A percentile compares a stretch with the other conserved stretches of the same genome.
Evolutionary conservation across 2,888 invertebrate genomes (phyloP).

Genomic region (Machimus rusticus): DNA sequence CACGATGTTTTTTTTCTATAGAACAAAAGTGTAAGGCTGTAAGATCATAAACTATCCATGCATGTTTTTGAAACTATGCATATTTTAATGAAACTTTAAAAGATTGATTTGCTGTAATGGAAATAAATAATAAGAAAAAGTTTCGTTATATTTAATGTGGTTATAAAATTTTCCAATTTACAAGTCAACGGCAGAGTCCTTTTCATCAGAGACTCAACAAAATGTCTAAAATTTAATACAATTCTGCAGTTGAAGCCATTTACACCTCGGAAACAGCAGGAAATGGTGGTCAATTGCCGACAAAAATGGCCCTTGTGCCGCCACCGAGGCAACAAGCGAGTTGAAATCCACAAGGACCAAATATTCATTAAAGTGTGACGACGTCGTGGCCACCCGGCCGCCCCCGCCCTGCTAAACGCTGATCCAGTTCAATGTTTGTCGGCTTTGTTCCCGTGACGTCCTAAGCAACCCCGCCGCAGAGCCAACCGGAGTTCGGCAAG

Average conservation of each 20-base stretch:
- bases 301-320: background rate
- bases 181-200: background rate
- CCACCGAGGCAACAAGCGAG: background rate
- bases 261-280: background rate
- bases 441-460: background rate
- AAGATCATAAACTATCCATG: too few species aligned
- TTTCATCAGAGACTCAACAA: background rate
- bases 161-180: background rate
- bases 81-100: too few species aligned
- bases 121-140: background rate
- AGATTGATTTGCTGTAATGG: too few species aligned
- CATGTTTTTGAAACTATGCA: too few species aligned
- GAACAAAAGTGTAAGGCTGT: too few species aligned
- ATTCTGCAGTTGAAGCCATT: background rate
- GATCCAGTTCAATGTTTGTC: constrained; percentile 4
- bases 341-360: background rate
- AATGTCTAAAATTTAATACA: background rate
- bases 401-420: background rate
- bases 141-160: background rate
- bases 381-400: background rate
- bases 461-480: background rate
- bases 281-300: background rate
- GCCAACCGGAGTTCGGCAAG: background rate
- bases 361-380: background rate
- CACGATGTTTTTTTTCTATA: too few species aligned